Conservation (phyloP, 1,140 invertebrate genomes). For the Papilio polytes region DNA sequence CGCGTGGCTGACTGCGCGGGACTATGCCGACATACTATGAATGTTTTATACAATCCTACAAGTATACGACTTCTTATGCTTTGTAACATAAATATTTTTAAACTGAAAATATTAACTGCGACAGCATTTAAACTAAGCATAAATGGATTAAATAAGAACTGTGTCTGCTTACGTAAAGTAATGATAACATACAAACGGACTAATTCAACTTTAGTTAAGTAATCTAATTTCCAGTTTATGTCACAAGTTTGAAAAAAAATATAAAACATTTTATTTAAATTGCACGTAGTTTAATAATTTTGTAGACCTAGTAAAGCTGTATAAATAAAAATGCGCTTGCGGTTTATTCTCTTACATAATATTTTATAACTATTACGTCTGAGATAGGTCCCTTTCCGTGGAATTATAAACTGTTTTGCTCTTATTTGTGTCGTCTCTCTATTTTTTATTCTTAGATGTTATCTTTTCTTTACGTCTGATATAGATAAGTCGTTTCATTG, state of each 20-base stretch:
- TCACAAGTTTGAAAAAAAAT: background rate
- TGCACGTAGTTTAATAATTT: background rate
- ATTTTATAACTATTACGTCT: slow-evolving; percentile 15
- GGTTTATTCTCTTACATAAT: background rate
- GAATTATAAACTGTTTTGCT: background rate
- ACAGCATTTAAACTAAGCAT: too few relatives aligned
- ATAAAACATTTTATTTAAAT: background rate
- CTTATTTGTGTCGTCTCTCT: background rate
- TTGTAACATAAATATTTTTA: too few relatives aligned
- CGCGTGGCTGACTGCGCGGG: slow-evolving; percentile 49
- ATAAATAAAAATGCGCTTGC: slow-evolving; percentile 1
- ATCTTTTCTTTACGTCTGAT: slow-evolving; percentile 3
- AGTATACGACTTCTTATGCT: too few relatives aligned
- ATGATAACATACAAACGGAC: background rate
- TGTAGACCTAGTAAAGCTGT: background rate
- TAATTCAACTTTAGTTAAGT: background rate
- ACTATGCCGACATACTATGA: background rate
- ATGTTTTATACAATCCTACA: background rate
- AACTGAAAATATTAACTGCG: too few relatives aligned
- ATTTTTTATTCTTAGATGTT: background rate
- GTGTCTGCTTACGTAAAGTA: too few relatives aligned
- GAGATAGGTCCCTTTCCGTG: slow-evolving; percentile 4
- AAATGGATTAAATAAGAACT: too few relatives aligned
- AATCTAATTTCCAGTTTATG: background rate
- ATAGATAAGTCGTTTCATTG: background rate